phyloP scores from a whole-genome alignment of 2,113 vertebrate species.

The Numida meleagris region DNA sequence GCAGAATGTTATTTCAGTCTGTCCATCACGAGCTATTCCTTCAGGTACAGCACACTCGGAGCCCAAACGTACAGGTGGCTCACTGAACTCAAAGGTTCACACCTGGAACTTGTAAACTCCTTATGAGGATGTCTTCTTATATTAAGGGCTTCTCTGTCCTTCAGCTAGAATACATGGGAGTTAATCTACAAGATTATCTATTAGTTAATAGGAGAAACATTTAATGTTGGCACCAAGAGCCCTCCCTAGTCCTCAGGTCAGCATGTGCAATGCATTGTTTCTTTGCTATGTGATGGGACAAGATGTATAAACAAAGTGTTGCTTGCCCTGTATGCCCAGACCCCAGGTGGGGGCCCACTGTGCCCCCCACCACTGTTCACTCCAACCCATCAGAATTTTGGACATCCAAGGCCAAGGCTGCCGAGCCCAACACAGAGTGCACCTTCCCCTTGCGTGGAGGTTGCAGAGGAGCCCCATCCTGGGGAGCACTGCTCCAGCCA shows the following conservation, averaged over 20 bases:
- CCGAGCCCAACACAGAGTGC: neutral
- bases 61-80: neutral
- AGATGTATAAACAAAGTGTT: neutral
- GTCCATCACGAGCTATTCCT: neutral
- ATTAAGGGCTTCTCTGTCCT: neutral
- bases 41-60: neutral
- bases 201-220: neutral
- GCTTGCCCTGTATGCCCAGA: accelerated
- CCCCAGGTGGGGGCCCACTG: neutral
- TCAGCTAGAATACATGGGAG: neutral
- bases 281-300: neutral
- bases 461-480: neutral
- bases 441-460: neutral
- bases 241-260: neutral
- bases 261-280: accelerated
- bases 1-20: neutral
- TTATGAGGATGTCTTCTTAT: neutral
- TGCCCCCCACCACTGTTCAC: too few species aligned
- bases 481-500: accelerated
- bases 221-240: neutral
- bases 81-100: neutral
- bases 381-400: neutral
- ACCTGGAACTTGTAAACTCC: neutral
- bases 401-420: neutral
- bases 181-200: neutral